Conservation (phyloP, 2,113 vertebrate species). For the Sigmodon hispidus region DNA sequence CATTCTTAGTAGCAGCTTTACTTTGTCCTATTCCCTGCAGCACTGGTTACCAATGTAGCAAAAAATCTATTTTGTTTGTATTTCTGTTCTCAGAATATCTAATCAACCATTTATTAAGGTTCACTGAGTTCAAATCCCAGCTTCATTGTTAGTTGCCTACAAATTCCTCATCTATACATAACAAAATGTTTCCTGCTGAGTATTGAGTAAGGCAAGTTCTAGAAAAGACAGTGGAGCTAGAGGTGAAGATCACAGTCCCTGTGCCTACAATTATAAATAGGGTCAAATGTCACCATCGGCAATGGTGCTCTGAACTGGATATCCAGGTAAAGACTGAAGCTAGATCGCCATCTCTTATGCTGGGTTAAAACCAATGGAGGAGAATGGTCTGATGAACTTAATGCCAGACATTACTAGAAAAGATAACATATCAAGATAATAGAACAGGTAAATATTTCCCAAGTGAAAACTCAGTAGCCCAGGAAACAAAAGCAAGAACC, state of each 20-base stretch:
- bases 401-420: neutral
- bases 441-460: neutral
- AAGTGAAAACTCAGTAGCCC: neutral
- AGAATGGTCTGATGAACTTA: neutral
- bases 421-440: neutral
- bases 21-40: neutral
- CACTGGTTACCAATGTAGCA: neutral
- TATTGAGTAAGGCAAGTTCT: neutral
- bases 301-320: neutral
- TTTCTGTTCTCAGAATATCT: neutral
- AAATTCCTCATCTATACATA: constrained; percentile 8
- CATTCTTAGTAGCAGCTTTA: neutral
- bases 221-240: neutral
- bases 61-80: constrained; percentile 10
- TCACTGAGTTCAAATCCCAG: neutral
- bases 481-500: neutral
- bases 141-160: neutral
- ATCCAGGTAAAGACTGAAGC: neutral
- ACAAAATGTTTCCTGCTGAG: neutral
- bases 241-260: neutral
- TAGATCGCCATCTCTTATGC: neutral
- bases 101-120: neutral
- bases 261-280: neutral
- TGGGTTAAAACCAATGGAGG: too few species aligned
- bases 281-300: neutral